Evolutionary conservation across 2,797 vertebrate genomes (phyloP).

Genomic region (Enteromius mattozi): DNA sequence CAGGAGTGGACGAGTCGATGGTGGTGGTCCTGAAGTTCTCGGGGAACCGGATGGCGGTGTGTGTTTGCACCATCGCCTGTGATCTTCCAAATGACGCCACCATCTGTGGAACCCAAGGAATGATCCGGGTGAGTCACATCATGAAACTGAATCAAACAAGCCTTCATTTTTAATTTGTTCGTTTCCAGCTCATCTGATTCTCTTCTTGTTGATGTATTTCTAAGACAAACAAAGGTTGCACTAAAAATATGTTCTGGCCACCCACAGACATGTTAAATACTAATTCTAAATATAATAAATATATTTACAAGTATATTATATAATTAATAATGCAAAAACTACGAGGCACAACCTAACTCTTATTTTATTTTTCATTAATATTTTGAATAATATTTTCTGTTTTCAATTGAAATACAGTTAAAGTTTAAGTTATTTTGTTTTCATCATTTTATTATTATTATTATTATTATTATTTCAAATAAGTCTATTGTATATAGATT

Average conservation of each 20-base stretch:
- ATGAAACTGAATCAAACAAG: background rate
- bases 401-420: background rate
- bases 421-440: background rate
- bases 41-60: conserved; percentile 73
- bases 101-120: conserved; percentile 77
- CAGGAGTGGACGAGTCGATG: conserved; percentile 79
- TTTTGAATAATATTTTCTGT: background rate
- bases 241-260: background rate
- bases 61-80: conserved; percentile 72
- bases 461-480: no score
- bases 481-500: background rate
- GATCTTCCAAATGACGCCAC: conserved; percentile 71
- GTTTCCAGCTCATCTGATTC: background rate
- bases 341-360: background rate
- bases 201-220: background rate
- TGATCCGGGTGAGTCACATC: conserved; percentile 71
- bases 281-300: background rate
- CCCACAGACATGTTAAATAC: no score
- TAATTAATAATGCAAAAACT: background rate
- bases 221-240: background rate
- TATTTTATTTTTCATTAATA: background rate
- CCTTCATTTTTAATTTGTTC: background rate
- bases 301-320: no score
- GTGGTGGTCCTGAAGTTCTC: conserved; percentile 80
- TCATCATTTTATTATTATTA: background rate